These are phyloP conservation scores for Bergia sp. DNA, from an alignment of 92 coral and sea anemone genomes.

Conservation along the genomic window DNA sequence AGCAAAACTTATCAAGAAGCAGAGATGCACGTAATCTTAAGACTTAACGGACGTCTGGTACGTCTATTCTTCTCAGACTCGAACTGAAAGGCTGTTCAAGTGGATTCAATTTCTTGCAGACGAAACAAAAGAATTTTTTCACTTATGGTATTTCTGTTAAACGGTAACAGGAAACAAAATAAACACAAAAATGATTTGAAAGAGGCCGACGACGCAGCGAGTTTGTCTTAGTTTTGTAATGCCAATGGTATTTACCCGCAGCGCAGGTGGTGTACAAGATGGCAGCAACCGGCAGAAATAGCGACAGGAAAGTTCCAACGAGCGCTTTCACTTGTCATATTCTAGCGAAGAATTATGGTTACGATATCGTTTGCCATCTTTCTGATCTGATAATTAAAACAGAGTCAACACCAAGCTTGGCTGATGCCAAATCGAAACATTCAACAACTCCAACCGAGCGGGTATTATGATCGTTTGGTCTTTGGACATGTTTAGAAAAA, in stretches of 20 bases:
- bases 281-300: not conserved
- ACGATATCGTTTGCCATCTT: not conserved
- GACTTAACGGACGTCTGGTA: not conserved
- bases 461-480: not conserved
- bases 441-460: conserved; percentile 13
- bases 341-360: not conserved
- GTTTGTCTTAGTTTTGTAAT: not conserved
- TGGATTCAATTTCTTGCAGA: not conserved
- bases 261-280: not conserved
- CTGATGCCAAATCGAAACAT: not conserved
- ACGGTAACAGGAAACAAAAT: not conserved
- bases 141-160: not conserved
- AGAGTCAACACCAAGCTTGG: conserved; percentile 24
- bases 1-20: not conserved
- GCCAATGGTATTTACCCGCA: not conserved
- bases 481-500: not conserved
- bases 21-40: not conserved
- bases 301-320: not conserved
- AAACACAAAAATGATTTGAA: not conserved
- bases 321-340: not conserved
- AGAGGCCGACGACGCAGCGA: not conserved
- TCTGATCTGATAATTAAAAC: conserved; percentile 1
- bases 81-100: not conserved
- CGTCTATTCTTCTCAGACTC: too few species aligned
- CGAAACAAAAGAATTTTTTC: not conserved